These are phyloP conservation scores for Ameiurus melas DNA, from an alignment of 2,113 vertebrate genomes.

Conservation along the genomic window DNA sequence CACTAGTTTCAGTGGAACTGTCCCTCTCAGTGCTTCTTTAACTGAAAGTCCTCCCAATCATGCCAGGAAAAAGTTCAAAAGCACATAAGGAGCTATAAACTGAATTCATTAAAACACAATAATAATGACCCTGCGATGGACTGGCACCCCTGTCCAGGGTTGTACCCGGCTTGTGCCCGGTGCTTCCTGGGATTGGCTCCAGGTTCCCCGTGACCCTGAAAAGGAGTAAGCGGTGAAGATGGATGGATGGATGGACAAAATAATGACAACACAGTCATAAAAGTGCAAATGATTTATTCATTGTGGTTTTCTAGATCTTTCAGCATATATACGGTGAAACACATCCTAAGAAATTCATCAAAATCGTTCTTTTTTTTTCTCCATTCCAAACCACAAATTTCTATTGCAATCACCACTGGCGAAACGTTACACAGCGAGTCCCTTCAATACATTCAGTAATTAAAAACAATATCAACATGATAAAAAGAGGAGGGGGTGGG, in stretches of 20 bases:
- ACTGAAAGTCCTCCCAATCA: conserved; percentile 15
- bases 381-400: conserved; percentile 36
- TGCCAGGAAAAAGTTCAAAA: conserved; percentile 18
- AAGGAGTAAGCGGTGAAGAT: too few relatives aligned
- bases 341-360: conserved; percentile 61
- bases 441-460: conserved; percentile 44
- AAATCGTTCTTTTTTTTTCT: conserved; percentile 17
- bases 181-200: too few relatives aligned
- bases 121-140: too few relatives aligned
- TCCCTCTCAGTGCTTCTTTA: neutral
- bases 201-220: too few relatives aligned
- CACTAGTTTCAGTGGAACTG: conserved; percentile 23
- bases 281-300: conserved; percentile 82
- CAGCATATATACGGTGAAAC: conserved; percentile 64
- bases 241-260: too few relatives aligned
- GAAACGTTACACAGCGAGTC: conserved; percentile 37
- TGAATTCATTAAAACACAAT: conserved; percentile 24
- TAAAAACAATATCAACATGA: conserved; percentile 37
- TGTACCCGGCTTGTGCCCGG: too few relatives aligned
- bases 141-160: too few relatives aligned
- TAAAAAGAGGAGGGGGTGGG: conserved; percentile 1
- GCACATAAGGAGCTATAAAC: conserved; percentile 17
- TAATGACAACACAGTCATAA: conserved; percentile 53
- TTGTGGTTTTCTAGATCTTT: conserved; percentile 62
- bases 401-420: conserved; percentile 56